phyloP scores from a whole-genome alignment of 1,140 invertebrate species.

The Aphelenchoides fujianensis region DNA sequence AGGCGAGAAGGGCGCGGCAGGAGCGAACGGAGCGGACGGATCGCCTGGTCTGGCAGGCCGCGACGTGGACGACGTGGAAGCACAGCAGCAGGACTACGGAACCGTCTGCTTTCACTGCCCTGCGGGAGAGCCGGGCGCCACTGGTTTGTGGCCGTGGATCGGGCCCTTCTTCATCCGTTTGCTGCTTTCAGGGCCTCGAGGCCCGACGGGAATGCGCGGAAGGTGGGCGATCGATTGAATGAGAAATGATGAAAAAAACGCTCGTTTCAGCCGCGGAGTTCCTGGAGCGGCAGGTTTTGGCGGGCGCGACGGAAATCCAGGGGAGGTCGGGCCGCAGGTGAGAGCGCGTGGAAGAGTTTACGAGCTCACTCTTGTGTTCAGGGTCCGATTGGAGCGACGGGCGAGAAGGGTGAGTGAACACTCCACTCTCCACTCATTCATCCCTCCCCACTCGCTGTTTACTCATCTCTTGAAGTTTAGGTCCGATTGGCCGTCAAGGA shows the following conservation, averaged over 20 bases:
- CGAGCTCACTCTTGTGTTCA: too few relatives aligned
- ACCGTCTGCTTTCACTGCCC: background rate
- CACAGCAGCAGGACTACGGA: slow-evolving; percentile 2
- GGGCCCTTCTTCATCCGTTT: background rate
- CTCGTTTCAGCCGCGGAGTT: background rate
- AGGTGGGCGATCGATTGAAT: background rate
- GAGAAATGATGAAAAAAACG: background rate
- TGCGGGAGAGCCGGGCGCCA: background rate
- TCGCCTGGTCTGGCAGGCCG: background rate
- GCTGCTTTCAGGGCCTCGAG: background rate
- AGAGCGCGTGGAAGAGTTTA: too few relatives aligned
- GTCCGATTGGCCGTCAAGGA: too few relatives aligned
- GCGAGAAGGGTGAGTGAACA: too few relatives aligned
- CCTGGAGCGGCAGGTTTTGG: background rate
- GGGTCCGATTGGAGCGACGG: too few relatives aligned
- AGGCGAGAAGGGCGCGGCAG: background rate
- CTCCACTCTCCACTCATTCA: too few relatives aligned
- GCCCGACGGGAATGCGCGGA: background rate
- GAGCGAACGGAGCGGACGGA: background rate
- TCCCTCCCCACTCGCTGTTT: too few relatives aligned
- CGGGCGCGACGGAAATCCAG: background rate
- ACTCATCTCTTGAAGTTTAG: too few relatives aligned
- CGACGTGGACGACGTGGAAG: background rate
- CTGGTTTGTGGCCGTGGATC: background rate
- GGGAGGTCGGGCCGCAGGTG: too few relatives aligned